Percentiles rank a stretch among this genome's conserved stretches.
phyloP scores from a whole-genome alignment of 2,113 vertebrate genomes.

The Callospermophilus lateralis region DNA sequence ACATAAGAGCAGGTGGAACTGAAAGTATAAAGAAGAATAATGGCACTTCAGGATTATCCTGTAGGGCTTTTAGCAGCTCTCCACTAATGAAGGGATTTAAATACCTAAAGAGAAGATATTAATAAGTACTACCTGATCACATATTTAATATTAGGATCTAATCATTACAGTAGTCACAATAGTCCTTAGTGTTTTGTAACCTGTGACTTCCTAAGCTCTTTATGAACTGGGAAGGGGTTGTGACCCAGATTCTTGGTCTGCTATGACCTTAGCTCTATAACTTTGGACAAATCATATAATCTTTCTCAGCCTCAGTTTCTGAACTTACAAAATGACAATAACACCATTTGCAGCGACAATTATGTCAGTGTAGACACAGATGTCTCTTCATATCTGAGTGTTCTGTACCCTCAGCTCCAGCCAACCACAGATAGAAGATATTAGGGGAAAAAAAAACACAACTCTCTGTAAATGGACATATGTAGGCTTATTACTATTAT shows the following conservation, averaged over 20 bases:
- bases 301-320: not conserved
- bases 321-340: not conserved
- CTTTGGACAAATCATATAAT: not conserved
- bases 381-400: not conserved
- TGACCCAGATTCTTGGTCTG: not conserved
- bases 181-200: not conserved
- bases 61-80: not conserved
- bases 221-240: not conserved
- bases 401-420: not conserved
- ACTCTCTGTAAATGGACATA: not conserved
- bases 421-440: not conserved
- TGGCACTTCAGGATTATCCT: not conserved
- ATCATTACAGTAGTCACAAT: not conserved
- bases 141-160: conserved; percentile 31
- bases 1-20: not conserved
- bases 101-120: not conserved
- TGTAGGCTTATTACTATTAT: not conserved
- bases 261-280: not conserved
- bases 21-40: not conserved
- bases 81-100: conserved; percentile 2
- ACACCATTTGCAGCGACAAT: not conserved
- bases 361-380: not conserved
- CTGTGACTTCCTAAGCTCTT: not conserved
- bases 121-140: not conserved
- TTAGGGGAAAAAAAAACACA: not conserved